Percentiles rank a stretch among this genome's conserved stretches.
phyloP scores from a whole-genome alignment of 2,888 invertebrate species.

The Drosophila tripunctata region DNA sequence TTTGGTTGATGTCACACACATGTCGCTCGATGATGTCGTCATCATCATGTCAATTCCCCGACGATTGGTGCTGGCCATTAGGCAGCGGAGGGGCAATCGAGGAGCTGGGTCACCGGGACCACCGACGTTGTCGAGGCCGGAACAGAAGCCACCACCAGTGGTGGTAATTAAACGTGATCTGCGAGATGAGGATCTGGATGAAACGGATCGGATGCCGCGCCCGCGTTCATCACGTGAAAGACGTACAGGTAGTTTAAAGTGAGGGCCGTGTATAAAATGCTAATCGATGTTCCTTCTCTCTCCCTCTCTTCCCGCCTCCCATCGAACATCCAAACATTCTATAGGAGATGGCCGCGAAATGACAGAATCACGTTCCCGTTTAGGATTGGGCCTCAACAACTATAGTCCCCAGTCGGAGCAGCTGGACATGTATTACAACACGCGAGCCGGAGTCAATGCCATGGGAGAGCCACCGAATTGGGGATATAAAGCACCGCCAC shows the following conservation, averaged over 20 bases:
- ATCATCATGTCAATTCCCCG: conserved; percentile 99
- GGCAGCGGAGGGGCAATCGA: conserved; percentile 90
- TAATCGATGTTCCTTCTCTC: conserved; percentile 61
- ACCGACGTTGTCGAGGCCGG: conserved; percentile 87
- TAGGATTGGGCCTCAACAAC: conserved; percentile 89
- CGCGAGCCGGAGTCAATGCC: conserved; percentile 88
- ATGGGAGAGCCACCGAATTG: conserved; percentile 84
- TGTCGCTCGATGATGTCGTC: conserved; percentile 99
- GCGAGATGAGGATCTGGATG: conserved; percentile 91
- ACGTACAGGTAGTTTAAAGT: conserved; percentile 84
- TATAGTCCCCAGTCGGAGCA: conserved; percentile 88
- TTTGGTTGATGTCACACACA: conserved; percentile 97
- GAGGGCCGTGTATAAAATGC: conserved; percentile 78
- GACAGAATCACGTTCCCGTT: conserved; percentile 89
- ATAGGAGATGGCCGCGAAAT: conserved; percentile 92
- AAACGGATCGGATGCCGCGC: conserved; percentile 86
- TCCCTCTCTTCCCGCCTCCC: not conserved
- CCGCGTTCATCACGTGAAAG: conserved; percentile 85
- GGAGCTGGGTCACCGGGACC: conserved; percentile 84
- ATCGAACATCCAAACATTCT: not conserved
- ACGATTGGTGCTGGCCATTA: conserved; percentile 95
- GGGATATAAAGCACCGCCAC: conserved; percentile 84
- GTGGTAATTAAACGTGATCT: conserved; percentile 95
- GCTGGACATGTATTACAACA: conserved; percentile 92
- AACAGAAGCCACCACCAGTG: conserved; percentile 95